Evolutionary conservation across 2,113 vertebrate species (phyloP).

Genomic region (Protobothrops mucrosquamatus): DNA sequence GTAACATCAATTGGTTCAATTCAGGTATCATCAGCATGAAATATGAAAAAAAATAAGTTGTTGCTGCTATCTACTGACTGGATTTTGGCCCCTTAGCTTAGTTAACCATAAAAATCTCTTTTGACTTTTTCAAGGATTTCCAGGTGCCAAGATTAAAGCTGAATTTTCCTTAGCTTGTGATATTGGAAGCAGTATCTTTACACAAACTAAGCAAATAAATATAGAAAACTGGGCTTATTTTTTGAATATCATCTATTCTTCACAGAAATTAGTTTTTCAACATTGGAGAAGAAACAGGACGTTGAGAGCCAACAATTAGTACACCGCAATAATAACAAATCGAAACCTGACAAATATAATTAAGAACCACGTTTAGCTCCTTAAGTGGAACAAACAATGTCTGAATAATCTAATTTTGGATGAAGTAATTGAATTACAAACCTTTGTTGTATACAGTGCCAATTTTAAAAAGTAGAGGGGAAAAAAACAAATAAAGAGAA

Average conservation of each 20-base stretch:
- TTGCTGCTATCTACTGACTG: neutral
- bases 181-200: neutral
- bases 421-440: conserved; percentile 62
- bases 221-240: neutral
- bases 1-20: neutral
- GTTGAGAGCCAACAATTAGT: conserved; percentile 9
- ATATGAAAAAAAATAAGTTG: neutral
- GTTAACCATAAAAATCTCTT: neutral
- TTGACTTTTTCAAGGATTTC: neutral
- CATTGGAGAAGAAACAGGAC: conserved; percentile 10
- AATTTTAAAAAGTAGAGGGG: conserved; percentile 46
- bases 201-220: neutral
- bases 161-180: neutral
- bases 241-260: neutral
- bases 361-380: conserved; percentile 59
- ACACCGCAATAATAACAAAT: conserved; percentile 55
- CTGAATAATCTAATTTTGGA: conserved; percentile 67
- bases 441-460: conserved; percentile 65
- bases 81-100: neutral
- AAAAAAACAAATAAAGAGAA: conserved; percentile 60
- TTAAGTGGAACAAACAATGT: conserved; percentile 69
- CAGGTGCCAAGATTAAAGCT: neutral
- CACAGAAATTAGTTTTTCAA: neutral
- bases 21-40: neutral
- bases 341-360: conserved; percentile 61